Evolutionary conservation across 1,140 invertebrate genomes (phyloP).

Genomic region (Drosophila seguyi): DNA sequence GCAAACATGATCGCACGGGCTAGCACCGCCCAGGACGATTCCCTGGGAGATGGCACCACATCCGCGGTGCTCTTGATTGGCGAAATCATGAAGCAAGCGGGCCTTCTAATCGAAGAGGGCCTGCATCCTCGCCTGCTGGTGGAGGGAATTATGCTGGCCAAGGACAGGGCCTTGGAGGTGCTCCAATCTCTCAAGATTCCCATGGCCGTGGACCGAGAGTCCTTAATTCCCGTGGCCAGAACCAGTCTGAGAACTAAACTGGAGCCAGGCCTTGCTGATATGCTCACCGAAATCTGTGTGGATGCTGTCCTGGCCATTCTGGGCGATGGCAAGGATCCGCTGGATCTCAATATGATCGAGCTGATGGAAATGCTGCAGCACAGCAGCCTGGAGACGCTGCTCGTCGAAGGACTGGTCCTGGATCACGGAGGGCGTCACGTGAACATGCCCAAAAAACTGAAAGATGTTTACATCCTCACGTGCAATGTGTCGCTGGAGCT

Average conservation of each 20-base stretch:
- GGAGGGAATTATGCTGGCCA: constrained; percentile 97
- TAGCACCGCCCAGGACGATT: constrained; percentile 99
- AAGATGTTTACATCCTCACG: constrained; percentile 98
- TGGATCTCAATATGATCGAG: constrained; percentile 99
- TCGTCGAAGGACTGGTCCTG: constrained; percentile 95
- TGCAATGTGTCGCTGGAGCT: constrained; percentile 99
- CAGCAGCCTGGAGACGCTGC: constrained; percentile 96
- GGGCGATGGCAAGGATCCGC: constrained; percentile 87
- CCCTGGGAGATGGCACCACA: constrained; percentile 99
- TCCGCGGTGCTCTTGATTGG: constrained; percentile 99
- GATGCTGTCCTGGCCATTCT: constrained; percentile 95
- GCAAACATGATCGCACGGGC: constrained; percentile 98
- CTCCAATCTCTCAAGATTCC: constrained; percentile 93
- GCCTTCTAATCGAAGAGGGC: constrained; percentile 93
- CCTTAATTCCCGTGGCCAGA: constrained; percentile 89
- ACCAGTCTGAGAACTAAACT: constrained; percentile 98
- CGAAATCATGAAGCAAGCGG: constrained; percentile 98
- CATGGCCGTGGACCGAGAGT: constrained; percentile 90
- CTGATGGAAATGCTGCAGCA: constrained; percentile 99
- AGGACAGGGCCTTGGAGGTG: constrained; percentile 93
- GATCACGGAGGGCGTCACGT: constrained; percentile 99
- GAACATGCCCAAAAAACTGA: constrained; percentile 98
- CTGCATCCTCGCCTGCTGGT: constrained; percentile 98
- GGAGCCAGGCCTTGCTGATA: constrained; percentile 93
- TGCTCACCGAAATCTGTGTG: constrained; percentile 95